Percentiles rank a stretch among this genome's conserved stretches.
Conservation (phyloP, 2,888 invertebrate species). For the Amblyjoppa fuscipennis region DNA sequence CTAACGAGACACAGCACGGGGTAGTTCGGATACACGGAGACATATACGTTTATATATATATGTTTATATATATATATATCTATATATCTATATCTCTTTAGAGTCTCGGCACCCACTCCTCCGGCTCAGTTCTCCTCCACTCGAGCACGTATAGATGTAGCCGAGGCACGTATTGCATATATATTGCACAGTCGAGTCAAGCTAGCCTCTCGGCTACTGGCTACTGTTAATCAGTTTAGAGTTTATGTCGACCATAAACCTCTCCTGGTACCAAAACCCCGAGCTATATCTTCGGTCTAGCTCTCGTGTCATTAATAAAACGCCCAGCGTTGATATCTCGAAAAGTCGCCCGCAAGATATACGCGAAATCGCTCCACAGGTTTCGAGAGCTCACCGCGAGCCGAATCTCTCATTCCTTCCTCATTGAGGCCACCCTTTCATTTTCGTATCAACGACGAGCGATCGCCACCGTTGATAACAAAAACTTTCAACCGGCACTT, state of each 20-base stretch:
- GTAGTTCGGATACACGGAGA: conserved; percentile 74
- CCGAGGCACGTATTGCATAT: conserved; percentile 78
- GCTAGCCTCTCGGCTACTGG: conserved; percentile 76
- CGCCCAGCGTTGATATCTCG: conserved; percentile 83
- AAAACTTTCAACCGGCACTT: conserved; percentile 1
- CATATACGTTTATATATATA: conserved; percentile 18
- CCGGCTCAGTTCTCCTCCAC: conserved; percentile 68
- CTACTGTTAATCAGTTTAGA: conserved; percentile 85
- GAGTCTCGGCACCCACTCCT: conserved; percentile 44
- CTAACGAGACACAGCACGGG: conserved; percentile 82
- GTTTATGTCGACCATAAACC: conserved; percentile 84
- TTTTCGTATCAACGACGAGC: conserved; percentile 36
- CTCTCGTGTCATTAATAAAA: conserved; percentile 84
- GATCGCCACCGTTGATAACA: conserved; percentile 17
- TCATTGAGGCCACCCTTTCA: background rate
- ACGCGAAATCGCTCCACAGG: conserved; percentile 70
- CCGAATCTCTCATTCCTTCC: conserved; percentile 46
- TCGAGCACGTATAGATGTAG: conserved; percentile 59
- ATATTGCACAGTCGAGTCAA: conserved; percentile 76
- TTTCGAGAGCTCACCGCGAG: conserved; percentile 42
- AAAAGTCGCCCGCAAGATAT: conserved; percentile 83
- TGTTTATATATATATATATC: background rate
- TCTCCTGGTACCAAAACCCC: conserved; percentile 72
- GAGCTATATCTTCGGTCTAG: conserved; percentile 75
- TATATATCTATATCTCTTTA: conserved; percentile 40